Base-by-base conservation (phyloP, 2,113 vertebrate species). In the Ciconia stormi region DNA sequence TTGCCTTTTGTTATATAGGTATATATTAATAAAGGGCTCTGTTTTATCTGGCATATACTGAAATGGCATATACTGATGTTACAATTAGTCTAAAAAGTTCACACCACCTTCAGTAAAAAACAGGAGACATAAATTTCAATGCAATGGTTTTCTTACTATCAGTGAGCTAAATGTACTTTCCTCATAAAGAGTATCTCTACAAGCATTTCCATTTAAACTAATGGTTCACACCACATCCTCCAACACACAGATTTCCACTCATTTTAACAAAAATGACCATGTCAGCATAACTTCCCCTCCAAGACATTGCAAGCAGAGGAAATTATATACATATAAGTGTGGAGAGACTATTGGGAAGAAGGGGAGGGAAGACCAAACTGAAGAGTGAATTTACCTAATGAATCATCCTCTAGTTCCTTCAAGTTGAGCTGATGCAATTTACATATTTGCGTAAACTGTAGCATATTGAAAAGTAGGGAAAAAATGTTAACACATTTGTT, bases 381-480 rank as follows among this genome's bases (percentile, higher is more conserved):
- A 78, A 74, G 18, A 74, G 34, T 47, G 8, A 82, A 38, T 36
- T 10, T 7, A 55, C 8, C 5, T 58, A 59, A 92, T 2, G 2
- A 85, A 50, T 17, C 10, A 30, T 55, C 78, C 4, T 3, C 13
- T 46, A 55, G 7, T 26, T 62, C 21, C 9, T 55, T 23, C 22
- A 42, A 36, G 32, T 38, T 82, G 46, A 55, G 10, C 10, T 86
- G 49, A 63, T 69, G n/a, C 2, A 78, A 47, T 85, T 76, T 46
- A 38, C 36, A 19, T 3, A 42, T 18, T 17, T 1, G 0, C 52
- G 22, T n/a, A 40, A 86, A 56, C 7, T 25, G 13, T 8, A 62
- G 7, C 3, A 30, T 25, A 66, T 12, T 73, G 38, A 78, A 89
- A 89, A 55, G 3, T 4, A 53, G 18, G 20, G 6, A 21, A 42